Evolutionary conservation across 2,113 vertebrate genomes (phyloP), one percentile per base, ranked within the genome.

Genomic region (Oenanthe oenanthe): DNA sequence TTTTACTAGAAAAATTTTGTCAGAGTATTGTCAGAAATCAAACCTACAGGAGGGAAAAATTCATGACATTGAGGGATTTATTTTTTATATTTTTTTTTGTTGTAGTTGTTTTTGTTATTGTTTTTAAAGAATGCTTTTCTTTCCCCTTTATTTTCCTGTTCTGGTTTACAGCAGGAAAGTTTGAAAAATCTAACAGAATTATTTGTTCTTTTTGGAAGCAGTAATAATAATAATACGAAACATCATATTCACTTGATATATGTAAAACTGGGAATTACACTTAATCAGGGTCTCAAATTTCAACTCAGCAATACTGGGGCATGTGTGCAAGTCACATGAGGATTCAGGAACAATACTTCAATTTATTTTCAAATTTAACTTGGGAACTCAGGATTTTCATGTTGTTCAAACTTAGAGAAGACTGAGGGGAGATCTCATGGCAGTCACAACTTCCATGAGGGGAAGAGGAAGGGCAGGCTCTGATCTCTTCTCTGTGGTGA

Each of bases 51-150:
- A 77, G 3, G 2, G 20, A 13, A 66, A 88, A 88, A 85, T 16
- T 26, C 6, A 19, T 18, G 17, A 17, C 0, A 0, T 47, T 29
- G 19, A 34, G 8, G 7, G 2, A 6, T 18, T 61, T 45, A n/a
- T 32, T 56, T 20, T 42, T 26, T n/a, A 3, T 45, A 2, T 36
- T 36, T 36, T 36, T 10, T 61, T 68, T 38, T 47, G 13, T 43
- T 50, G 6, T 14, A 25, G 3, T 9, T 34, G 7, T 9, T 61
- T 28, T 62, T 51, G 25, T 56, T 7, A 2, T 32, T 73, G 4
- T 28, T 74, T 73, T 63, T 21, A 26, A 80, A 38, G 6, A 21
- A 60, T 40, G 1, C 5, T 70, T 63, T 50, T 13, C 3, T 66
- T 62, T 3, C 4, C 3, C 1, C 7, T 79, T 71, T 54, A 12